Evolutionary conservation across 2,888 invertebrate genomes (phyloP).

Genomic region (Ectropis crepuscularia): DNA sequence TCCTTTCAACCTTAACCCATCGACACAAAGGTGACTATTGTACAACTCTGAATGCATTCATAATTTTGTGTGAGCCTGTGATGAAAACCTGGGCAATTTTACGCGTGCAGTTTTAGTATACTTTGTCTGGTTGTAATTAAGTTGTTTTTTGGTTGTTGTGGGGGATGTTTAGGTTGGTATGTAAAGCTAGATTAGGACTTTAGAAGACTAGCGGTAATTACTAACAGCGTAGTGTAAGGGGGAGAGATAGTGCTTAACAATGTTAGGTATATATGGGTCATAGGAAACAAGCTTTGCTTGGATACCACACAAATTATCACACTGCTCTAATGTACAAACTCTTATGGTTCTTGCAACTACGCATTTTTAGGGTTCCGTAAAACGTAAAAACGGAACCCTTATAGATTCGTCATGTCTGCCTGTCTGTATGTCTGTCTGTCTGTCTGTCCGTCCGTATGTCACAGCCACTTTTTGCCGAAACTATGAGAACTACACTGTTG

Average conservation of each 20-base stretch:
- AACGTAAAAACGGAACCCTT: no score
- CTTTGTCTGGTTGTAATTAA: neutral
- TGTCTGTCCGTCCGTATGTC: no score
- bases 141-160: constrained; percentile 15
- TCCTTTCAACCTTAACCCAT: neutral
- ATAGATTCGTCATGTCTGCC: no score
- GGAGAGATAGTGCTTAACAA: constrained; percentile 7
- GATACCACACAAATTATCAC: neutral
- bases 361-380: no score
- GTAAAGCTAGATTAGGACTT: constrained; percentile 34
- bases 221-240: constrained; percentile 19
- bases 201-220: constrained; percentile 31
- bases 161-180: neutral
- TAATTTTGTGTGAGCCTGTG: constrained; percentile 17
- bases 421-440: no score
- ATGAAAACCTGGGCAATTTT: constrained; percentile 34
- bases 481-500: no score
- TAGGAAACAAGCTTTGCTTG: neutral
- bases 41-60: neutral
- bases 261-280: constrained; percentile 9
- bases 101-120: constrained; percentile 1
- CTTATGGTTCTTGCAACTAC: neutral
- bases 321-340: no score
- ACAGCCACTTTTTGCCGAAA: no score
- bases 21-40: constrained; percentile 3